Conservation (phyloP, 2,888 invertebrate genomes). For the Allophyes oxyacanthae region DNA sequence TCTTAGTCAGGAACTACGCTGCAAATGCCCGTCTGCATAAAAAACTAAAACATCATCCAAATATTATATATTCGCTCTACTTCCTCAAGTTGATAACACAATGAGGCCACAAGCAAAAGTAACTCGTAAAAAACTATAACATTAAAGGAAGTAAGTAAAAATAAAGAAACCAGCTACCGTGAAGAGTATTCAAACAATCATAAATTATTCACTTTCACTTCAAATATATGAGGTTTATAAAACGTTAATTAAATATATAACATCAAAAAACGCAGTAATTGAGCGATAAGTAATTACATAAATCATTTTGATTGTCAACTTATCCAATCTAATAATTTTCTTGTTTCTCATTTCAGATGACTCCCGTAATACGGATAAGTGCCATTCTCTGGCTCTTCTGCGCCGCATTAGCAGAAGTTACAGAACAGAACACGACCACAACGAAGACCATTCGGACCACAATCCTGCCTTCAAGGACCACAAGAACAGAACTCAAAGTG, state of each 20-base stretch:
- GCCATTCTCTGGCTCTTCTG: conserved; percentile 78
- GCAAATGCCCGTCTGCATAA: background rate
- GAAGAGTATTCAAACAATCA: conserved; percentile 47
- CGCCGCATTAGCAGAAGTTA: conserved; percentile 68
- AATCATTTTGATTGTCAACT: conserved; percentile 23
- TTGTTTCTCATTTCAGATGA: conserved; percentile 81
- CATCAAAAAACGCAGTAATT: conserved; percentile 37
- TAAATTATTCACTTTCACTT: conserved; percentile 58
- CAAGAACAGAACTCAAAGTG: conserved; percentile 93
- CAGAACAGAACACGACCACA: conserved; percentile 80
- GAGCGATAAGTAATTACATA: conserved; percentile 23
- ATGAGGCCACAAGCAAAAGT: conserved; percentile 35
- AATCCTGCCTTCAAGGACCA: conserved; percentile 89
- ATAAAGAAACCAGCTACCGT: conserved; percentile 46
- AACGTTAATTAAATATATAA: conserved; percentile 46
- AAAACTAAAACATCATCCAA: conserved; percentile 6
- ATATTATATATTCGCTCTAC: conserved; percentile 24
- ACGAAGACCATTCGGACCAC: conserved; percentile 82
- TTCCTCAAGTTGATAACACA: conserved; percentile 22
- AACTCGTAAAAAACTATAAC: conserved; percentile 20
- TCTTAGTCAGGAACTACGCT: background rate
- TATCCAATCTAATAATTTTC: conserved; percentile 30
- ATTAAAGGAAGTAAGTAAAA: conserved; percentile 53
- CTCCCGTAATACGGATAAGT: conserved; percentile 81
- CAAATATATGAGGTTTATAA: conserved; percentile 39